phyloP scores from a whole-genome alignment of 2,797 vertebrate species.

The Notamacropus eugenii region DNA sequence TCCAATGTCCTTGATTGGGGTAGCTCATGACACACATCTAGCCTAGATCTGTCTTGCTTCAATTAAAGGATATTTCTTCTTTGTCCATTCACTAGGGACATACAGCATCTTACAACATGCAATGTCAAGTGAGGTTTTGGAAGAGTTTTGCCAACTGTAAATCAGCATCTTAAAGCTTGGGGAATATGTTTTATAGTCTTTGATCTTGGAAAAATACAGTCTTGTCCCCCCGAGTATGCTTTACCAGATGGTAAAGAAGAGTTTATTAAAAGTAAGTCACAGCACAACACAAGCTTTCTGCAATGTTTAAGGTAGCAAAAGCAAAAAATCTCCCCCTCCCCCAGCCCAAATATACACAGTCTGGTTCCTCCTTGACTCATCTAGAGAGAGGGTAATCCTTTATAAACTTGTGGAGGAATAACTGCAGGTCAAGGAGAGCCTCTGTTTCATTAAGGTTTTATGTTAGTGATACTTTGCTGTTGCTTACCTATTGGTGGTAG shows the following conservation, averaged over 20 bases:
- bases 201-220: slow-evolving; percentile 68
- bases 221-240: slow-evolving; percentile 38
- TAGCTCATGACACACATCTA: not conserved
- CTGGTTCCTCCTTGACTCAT: not conserved
- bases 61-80: slow-evolving; percentile 14
- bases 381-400: slow-evolving; percentile 5
- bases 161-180: slow-evolving; percentile 67
- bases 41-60: not conserved
- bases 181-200: slow-evolving; percentile 60
- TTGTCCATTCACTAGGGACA: slow-evolving; percentile 8
- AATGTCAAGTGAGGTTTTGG: slow-evolving; percentile 61
- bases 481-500: not conserved
- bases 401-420: not conserved
- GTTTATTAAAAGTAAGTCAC: slow-evolving; percentile 72
- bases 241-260: slow-evolving; percentile 61
- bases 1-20: not conserved
- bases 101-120: slow-evolving; percentile 44
- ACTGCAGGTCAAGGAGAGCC: not conserved
- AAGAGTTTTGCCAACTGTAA: slow-evolving; percentile 64
- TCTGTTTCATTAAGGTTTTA: not conserved
- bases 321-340: not conserved
- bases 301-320: slow-evolving; percentile 66
- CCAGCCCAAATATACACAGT: not conserved
- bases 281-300: slow-evolving; percentile 61
- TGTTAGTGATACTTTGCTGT: not conserved